Evolutionary conservation across 2,888 invertebrate species (phyloP), one percentile per base, ranked within the genome.

Genomic region (Opisthograptis luteolata): DNA sequence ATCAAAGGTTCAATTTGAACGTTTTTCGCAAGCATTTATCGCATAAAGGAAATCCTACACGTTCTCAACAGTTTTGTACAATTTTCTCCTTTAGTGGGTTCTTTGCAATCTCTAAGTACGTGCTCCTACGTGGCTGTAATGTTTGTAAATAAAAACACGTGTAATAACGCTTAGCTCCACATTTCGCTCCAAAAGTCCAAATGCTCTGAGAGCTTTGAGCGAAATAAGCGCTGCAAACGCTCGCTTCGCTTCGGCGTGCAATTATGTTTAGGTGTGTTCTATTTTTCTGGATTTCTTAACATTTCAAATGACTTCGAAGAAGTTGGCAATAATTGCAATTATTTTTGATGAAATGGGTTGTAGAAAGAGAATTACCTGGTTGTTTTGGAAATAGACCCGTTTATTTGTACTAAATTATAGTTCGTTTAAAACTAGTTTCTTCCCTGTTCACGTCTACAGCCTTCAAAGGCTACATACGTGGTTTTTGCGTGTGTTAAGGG

Each of bases 141-240:
- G 60, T 69, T 69, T 66, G 62, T 64, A 62, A 70, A 71, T 68
- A 72, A 66, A 53, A 58, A 66, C 62, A 58, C 52, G 54, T 61
- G 46, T 46, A 61, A 67, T 57, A 64, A 60, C 60, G 65, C 60
- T 39, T 22, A 30, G 32, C 31, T 49, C 24, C 35, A 31, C 28
- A 47, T 46, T 46, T 43, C 44, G 24, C 20, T 49, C 43, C 19
- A 30, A 39, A 24, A 24, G 35, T 49, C 43, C 19, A 30, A 39
- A 24, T 27, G 35, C 42, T 34, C n/a, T 3, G 22, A 51, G 28
- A 43, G 40, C 36, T 53, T 45, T 58, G 55, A 54, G 51, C 61
- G 43, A 46, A 64, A 60, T 53, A 58, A 66, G 39, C 55, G 54
- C 49, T 20, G 28, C 27, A 40, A 46, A 27, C 42, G 30, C 39